Evolutionary conservation across 2,113 vertebrate genomes (phyloP), one percentile per base, ranked within the genome.

Genomic region (Budorcas taxicolor): DNA sequence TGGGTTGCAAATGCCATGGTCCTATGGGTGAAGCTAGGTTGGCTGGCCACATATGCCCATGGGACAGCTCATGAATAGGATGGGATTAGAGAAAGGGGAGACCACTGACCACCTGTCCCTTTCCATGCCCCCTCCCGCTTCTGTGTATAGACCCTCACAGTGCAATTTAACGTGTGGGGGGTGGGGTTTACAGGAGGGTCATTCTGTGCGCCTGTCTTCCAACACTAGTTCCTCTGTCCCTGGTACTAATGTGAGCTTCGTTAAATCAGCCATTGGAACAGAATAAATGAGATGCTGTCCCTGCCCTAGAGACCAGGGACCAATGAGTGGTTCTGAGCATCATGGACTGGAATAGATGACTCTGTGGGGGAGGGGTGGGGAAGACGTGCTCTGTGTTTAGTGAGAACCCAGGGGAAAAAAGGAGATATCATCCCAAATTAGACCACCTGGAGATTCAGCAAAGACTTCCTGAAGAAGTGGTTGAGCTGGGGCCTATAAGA

Each of bases 101-200:
- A 53, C 3, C 13, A 29, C 13, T 13, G 57, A 27, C 52, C 7
- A 15, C 43, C 47, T 25, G 27, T n/a, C 13, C 14, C 55, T 84
- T 80, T 52, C 74, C n/a, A 7, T 1, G 13, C 2, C n/a, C 19
- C 11, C 6, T 57, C 33, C 74, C 31, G 53, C 13, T 15, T 52
- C 87, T 52, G 25, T 40, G 33, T 60, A 23, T 45, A 53, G 67
- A 76, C 45, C 5, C 7, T 82, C 9, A 9, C 2, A 1, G 11
- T 67, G 80, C 19, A 86, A 6, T 29, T 0, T 58, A 64, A 62
- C 1, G 1, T 1, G 3, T 3, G n/a, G 3, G 7, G 1, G 12
- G 11, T 14, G 8, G 16, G 5, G 14, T 31, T 31, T 25, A 19
- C 25, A 67, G 88, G 33, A 82, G 58, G 15, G 58, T 86, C 25